Base-by-base conservation (phyloP, 2,113 vertebrate species). In the Rhinolophus sinicus region DNA sequence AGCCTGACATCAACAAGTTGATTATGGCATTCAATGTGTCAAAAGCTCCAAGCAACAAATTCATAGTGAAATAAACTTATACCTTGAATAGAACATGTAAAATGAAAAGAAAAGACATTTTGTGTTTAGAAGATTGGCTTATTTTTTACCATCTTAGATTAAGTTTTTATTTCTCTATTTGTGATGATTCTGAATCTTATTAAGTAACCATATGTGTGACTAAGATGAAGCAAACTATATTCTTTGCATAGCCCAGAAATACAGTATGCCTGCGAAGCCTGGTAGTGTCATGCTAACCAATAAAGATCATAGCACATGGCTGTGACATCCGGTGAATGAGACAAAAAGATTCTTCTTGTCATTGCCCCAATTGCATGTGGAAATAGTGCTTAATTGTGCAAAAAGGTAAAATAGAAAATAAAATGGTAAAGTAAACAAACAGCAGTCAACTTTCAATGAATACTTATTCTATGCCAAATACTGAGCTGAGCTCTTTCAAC, bases 21-120 rank as follows among this genome's bases (percentile, higher is more conserved):
- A 2, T 65, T 75, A 67, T 70, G 75, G 28, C 85, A 88, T 92
- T 65, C 91, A 64, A 92, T 44, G 35, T 90, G n/a, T 94, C 90
- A 65, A 33, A 96, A 56, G 1, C 60, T 65, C 69, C 78, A 88
- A 54, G 35, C 19, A 72, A 52, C 84, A 83, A 13, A 38, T 70
- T 90, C 14, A 26, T 22, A 47, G 40, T 93, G 72, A 94, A 93
- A 83, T 56, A 60, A 90, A 54, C 35, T 80, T 22, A 38, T 80
- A 65, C 50, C n/a, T 95, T 15, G 56, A 83, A 65, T 58, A 58
- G 10, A 90, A 73, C 19, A 21, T 26, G 10, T 12, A 78, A 44
- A 30, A 35, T 44, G 69, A 38, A 76, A 85, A 30, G 54, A 12
- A 73, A 76, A 62, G 33, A 83, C 44, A 77, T 10, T 50, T 16